Conservation (phyloP, 1,140 invertebrate genomes). For the Rhagoletis pomonella region DNA sequence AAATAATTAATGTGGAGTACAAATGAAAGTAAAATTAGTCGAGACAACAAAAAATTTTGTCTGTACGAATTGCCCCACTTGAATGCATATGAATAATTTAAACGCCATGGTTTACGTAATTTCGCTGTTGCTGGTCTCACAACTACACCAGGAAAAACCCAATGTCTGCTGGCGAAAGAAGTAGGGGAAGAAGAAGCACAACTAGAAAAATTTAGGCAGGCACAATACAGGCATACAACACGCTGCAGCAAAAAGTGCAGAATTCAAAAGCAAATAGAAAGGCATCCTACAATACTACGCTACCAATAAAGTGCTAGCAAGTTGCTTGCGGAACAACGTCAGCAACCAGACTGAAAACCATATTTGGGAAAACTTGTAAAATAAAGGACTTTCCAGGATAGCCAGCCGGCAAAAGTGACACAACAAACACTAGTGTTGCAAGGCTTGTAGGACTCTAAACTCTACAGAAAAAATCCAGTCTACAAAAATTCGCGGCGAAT, state of each 20-base stretch:
- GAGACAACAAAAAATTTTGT: background rate
- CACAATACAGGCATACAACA: background rate
- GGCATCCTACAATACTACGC: background rate
- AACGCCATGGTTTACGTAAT: conserved; percentile 13
- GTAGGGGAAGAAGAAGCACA: background rate
- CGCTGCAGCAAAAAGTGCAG: background rate
- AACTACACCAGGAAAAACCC: background rate
- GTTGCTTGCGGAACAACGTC: background rate
- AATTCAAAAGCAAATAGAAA: background rate
- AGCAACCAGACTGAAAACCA: conserved; percentile 23
- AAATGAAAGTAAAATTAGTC: no score
- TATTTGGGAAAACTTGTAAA: background rate
- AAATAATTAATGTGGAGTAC: no score
- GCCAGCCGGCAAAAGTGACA: background rate
- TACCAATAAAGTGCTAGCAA: background rate
- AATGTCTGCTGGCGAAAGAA: background rate
- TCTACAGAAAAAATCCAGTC: conserved; percentile 16
- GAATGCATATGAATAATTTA: background rate
- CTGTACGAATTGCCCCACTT: background rate
- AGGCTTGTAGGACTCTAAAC: background rate
- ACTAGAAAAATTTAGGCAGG: background rate
- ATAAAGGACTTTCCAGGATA: conserved; percentile 5
- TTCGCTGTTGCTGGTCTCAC: background rate
- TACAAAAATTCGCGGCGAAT: conserved; percentile 7
- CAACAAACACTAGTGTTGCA: background rate